Base-by-base conservation (phyloP, 2,888 invertebrate genomes). In the Zygogramma bicolorata region DNA sequence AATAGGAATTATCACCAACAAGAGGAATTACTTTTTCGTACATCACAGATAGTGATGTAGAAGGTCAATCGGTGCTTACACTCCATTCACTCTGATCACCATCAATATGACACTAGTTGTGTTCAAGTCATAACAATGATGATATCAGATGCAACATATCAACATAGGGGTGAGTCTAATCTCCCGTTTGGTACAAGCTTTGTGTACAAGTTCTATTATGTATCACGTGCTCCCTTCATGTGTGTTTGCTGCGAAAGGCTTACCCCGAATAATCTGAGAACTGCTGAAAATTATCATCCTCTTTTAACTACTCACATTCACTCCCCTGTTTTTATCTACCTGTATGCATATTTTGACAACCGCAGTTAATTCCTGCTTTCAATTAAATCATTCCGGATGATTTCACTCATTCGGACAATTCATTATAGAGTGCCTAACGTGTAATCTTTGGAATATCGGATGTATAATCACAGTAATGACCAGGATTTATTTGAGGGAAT, bases 51-150 rank as follows among this genome's bases (percentile, higher is more conserved):
- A n/a, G n/a, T n/a, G n/a, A n/a, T n/a, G n/a, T n/a, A n/a, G n/a
- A n/a, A n/a, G n/a, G n/a, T n/a, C n/a, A n/a, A n/a, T n/a, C n/a
- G n/a, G n/a, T n/a, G n/a, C n/a, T n/a, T n/a, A n/a, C n/a, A n/a
- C n/a, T n/a, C n/a, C n/a, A n/a, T n/a, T n/a, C n/a, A n/a, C n/a
- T n/a, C n/a, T n/a, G n/a, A n/a, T n/a, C n/a, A n/a, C n/a, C n/a
- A n/a, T n/a, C n/a, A n/a, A 20, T 46, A 20, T 46, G 8, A 46
- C 20, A 46, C 46, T 53, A 53, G 13, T 22, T 27, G n/a, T 53
- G 22, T 53, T n/a, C 62, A 75, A 79, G 75, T 77, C 76, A 77
- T 61, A 77, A 79, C 75, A 79, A 78, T 77, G 73, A 76, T 71
- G 57, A 77, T 77, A 77, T 75, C 73, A 65, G 57, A 69, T 74